Evolutionary conservation across 2,797 vertebrate genomes (phyloP), one percentile per base, ranked within the genome.

Genomic region (Knipowitschia caucasica): DNA sequence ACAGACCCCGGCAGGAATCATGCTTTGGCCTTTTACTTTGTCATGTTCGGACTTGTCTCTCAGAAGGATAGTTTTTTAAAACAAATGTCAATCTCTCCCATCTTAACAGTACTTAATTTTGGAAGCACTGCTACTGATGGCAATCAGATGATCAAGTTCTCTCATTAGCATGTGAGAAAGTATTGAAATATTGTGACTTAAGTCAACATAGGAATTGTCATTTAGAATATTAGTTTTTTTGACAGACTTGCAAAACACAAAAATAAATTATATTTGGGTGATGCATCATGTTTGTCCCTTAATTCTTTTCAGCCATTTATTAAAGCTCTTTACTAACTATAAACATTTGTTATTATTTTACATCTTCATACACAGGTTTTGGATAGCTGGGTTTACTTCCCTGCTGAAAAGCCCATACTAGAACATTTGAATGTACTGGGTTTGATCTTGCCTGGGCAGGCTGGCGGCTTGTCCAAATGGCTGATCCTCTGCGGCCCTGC

Each of bases 381-480:
- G 3, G 7, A 17, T 5, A 3, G 7, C 7, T 36, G 34, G 17
- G 36, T 11, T 20, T 18, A n/a, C n/a, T 39, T 20, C 17, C 36
- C 24, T 2, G 1, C 24, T 40, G 17, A 25, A 44, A 44, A 17
- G 6, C 2, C 20, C 10, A 17, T 40, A 34, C 31, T 43, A 46
- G 38, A 17, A 39, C 45, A 23, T 10, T 44, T 43, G 39, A 27
- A 42, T 17, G 50, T 39, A 24, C 27, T 25, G 23, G 54, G 46
- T 27, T 34, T 63, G 47, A 55, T 39, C 46, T 38, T 17, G 21
- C 17, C 12, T 20, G 7, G 26, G 43, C 38, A 18, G n/a, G 35
- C 47, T 57, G n/a, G 20, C 29, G 36, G 29, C 49, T 56, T 57
- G 31, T 30, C 29, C 40, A 50, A 31, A 53, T 55, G 45, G 38